Conservation (phyloP, 2,888 invertebrate genomes). For the Sphecodes monilicornis region DNA sequence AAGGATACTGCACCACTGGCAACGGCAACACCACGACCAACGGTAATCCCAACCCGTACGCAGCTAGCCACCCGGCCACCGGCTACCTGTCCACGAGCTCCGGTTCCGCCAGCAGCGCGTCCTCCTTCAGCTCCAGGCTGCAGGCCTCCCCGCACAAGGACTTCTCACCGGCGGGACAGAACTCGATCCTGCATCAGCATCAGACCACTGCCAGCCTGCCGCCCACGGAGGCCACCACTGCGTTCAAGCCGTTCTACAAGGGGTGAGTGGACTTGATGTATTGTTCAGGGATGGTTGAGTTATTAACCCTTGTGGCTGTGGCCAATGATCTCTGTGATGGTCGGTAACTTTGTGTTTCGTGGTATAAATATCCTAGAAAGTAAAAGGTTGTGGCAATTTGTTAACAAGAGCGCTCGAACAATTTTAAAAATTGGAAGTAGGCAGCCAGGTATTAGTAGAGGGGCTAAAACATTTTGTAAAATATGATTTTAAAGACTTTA, state of each 20-base stretch:
- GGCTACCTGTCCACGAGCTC: constrained; percentile 85
- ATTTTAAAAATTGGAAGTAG: not conserved
- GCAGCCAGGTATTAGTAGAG: not conserved
- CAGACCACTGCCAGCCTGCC: constrained; percentile 82
- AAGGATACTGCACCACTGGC: constrained; percentile 89
- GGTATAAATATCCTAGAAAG: not conserved
- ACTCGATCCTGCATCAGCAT: constrained; percentile 81
- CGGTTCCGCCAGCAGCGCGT: constrained; percentile 86
- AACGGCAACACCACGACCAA: constrained; percentile 79
- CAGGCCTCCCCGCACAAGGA: constrained; percentile 84
- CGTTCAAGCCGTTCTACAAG: constrained; percentile 96
- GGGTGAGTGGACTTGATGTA: constrained; percentile 87
- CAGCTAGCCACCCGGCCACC: constrained; percentile 84
- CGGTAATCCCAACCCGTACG: constrained; percentile 78
- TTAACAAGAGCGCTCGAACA: not conserved
- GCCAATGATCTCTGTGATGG: not conserved
- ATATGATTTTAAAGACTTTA: not conserved
- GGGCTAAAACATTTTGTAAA: not conserved
- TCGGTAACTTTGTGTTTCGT: not conserved
- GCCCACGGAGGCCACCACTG: constrained; percentile 85
- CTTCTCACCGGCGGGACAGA: constrained; percentile 80
- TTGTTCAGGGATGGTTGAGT: not conserved
- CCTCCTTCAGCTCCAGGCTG: constrained; percentile 85
- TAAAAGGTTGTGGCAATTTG: not conserved
- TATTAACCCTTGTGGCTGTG: not conserved